Evolutionary conservation across 2,113 vertebrate species (phyloP), one percentile per base, ranked within the genome.

Genomic region (Cyprinodon brontotheroides): DNA sequence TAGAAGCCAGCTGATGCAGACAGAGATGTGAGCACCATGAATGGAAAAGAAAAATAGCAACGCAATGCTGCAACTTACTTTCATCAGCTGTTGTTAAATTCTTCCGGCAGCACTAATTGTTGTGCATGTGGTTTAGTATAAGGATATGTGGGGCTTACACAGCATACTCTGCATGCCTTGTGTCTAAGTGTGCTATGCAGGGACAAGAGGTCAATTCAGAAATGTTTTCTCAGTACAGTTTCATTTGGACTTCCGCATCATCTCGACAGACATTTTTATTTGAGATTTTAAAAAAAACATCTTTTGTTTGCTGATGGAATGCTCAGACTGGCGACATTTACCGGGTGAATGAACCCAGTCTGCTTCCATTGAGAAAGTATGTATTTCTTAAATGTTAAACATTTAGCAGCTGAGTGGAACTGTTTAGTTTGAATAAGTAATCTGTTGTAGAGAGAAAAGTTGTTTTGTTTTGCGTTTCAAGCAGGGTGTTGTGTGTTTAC

Each of bases 111-210:
- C 72, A 82, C 88, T 94, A 93, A 94, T 94, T 92, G 91, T 90
- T 91, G 91, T 91, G 89, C 69, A 82, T 90, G 88, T 91, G 91
- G 88, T 93, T 93, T 92, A 93, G 92, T 88, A 89, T 93, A 87
- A 90, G 90, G 92, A 92, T 92, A 92, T 92, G 80, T 87, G 81
- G 81, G 90, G 92, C 91, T 94, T 93, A 93, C 81, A 75, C 60
- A 50, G 83, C 91, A 94, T 94, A 87, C 89, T 84, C 86, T 61
- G 78, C 92, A 92, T 95, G 89, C 91, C 92, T 92, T 85, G 74
- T 73, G 80, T 90, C 87, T 91, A 89, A 93, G 91, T 86, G 82
- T 81, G 86, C 90, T 92, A 89, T 91, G 72, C 76, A 71, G 85
- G 86, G 83, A 91, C 89, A 92, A 89, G 80, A 82, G 86, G 77